phyloP scores from a whole-genome alignment of 2,888 invertebrate species.

The Drosophila paranaensis region DNA sequence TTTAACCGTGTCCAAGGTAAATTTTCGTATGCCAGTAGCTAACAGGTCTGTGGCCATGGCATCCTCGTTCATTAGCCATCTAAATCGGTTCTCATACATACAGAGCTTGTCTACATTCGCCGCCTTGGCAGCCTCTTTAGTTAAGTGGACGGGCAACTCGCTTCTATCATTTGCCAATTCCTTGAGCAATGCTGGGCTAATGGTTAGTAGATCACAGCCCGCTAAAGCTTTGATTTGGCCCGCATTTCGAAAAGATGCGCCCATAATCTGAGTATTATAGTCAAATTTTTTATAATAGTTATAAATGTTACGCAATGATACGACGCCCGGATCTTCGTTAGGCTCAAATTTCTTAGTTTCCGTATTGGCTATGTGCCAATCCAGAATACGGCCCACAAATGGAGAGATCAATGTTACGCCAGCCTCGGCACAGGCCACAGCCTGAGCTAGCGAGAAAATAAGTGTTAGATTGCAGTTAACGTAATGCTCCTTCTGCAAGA shows the following conservation, averaged over 20 bases:
- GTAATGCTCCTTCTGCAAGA: constrained; percentile 94
- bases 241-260: constrained; percentile 98
- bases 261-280: constrained; percentile 99
- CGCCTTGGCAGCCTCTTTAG: constrained; percentile 87
- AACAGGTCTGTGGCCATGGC: constrained; percentile 99
- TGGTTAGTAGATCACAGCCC: constrained; percentile 98
- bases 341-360: constrained; percentile 92
- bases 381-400: constrained; percentile 98
- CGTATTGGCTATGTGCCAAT: constrained; percentile 97
- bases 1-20: constrained; percentile 96
- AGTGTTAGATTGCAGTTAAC: constrained; percentile 99
- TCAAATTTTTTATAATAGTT: constrained; percentile 99
- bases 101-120: constrained; percentile 90
- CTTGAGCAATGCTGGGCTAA: constrained; percentile 94
- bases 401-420: constrained; percentile 99
- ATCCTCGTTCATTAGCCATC: constrained; percentile 98
- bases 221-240: constrained; percentile 96
- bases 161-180: constrained; percentile 92
- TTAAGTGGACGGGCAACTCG: constrained; percentile 87
- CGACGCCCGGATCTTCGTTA: constrained; percentile 96
- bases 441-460: constrained; percentile 97
- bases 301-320: constrained; percentile 97
- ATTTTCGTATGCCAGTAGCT: constrained; percentile 98
- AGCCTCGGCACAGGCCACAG: constrained; percentile 99
- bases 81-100: constrained; percentile 93